Evolutionary conservation across 2,113 vertebrate species (phyloP).

Genomic region (Microcebus murinus): DNA sequence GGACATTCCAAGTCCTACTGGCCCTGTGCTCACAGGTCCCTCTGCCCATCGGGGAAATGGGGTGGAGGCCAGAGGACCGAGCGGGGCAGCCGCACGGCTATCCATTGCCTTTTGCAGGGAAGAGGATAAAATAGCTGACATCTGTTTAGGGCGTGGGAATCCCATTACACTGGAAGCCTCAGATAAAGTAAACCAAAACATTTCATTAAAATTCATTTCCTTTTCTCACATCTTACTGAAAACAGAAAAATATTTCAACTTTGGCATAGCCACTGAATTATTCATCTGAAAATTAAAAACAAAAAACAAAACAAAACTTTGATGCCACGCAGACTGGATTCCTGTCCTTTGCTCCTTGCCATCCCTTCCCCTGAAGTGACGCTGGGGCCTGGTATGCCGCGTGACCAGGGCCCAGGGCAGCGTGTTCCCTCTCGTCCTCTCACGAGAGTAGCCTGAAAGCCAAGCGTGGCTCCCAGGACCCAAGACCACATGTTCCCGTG

Average conservation of each 20-base stretch:
- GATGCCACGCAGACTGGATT: not conserved
- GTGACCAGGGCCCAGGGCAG: not conserved
- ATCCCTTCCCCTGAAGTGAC: not conserved
- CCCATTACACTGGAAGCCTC: conserved; percentile 61
- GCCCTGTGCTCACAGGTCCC: not conserved
- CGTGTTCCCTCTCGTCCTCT: fast-evolving
- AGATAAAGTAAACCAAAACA: conserved; percentile 81
- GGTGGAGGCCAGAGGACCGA: fast-evolving
- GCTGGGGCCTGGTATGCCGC: not conserved
- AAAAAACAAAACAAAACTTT: conserved; percentile 38
- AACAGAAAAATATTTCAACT: conserved; percentile 81
- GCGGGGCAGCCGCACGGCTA: not conserved
- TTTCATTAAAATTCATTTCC: conserved; percentile 81
- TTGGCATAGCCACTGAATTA: conserved; percentile 79
- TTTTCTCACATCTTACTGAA: conserved; percentile 79
- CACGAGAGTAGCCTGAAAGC: not conserved
- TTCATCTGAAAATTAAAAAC: conserved; percentile 77
- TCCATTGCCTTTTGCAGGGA: conserved; percentile 35
- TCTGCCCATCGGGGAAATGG: not conserved
- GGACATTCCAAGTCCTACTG: conserved; percentile 1
- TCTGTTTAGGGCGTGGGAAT: conserved; percentile 68
- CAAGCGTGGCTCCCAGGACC: fast-evolving
- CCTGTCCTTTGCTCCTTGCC: not conserved
- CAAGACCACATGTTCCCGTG: fast-evolving
- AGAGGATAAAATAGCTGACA: conserved; percentile 45